Evolutionary conservation across 2,888 invertebrate genomes (phyloP).

Genomic region (Caenorhabditis sinica): DNA sequence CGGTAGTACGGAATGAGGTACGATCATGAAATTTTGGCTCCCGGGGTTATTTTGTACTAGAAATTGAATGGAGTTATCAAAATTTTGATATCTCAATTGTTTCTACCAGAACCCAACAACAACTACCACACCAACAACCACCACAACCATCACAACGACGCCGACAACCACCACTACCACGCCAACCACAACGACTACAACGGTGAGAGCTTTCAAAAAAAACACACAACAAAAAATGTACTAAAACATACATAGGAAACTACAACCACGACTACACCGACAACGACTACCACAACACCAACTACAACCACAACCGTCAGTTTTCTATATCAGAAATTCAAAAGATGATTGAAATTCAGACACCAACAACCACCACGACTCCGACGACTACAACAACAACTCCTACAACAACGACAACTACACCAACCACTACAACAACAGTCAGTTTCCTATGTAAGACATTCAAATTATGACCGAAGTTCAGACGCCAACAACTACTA

Average conservation of each 20-base stretch:
- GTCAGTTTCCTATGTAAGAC: no score
- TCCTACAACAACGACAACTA: slow-evolving; percentile 10
- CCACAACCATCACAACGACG: background rate
- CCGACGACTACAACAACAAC: slow-evolving; percentile 20
- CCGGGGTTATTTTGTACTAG: no score
- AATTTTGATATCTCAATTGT: no score
- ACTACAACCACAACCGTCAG: slow-evolving; percentile 24
- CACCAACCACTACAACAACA: slow-evolving; percentile 17
- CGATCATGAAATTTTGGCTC: no score
- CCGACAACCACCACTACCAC: slow-evolving; percentile 7
- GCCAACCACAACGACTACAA: slow-evolving; percentile 4
- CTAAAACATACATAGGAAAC: background rate
- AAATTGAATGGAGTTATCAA: no score
- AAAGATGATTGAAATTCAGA: no score
- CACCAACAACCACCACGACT: slow-evolving; percentile 19
- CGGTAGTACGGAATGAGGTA: no score
- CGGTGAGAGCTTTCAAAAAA: no score
- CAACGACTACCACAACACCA: slow-evolving; percentile 15
- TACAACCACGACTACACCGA: slow-evolving; percentile 14
- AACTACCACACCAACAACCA: background rate
- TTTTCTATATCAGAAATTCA: no score
- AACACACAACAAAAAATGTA: no score
- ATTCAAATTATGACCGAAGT: background rate
- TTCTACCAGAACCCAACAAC: no score
- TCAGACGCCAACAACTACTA: slow-evolving; percentile 13